Percentiles rank a stretch among this genome's conserved stretches.
Conservation (phyloP, 2,888 invertebrate species). For the Lacanobia oleracea region DNA sequence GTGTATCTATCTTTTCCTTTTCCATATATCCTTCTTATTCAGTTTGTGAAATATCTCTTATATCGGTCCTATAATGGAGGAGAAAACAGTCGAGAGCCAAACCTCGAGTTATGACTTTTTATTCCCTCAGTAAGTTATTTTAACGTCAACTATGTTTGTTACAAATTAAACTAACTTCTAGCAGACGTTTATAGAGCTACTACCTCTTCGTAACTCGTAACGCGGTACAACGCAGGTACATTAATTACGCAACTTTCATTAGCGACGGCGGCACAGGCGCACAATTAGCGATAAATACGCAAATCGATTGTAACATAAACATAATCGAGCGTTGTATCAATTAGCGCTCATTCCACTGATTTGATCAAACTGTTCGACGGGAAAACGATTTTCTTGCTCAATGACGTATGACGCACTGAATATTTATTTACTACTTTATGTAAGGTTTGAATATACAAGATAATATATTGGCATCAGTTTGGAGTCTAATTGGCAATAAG, state of each 20-base stretch:
- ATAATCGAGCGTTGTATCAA: conserved; percentile 51
- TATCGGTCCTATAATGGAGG: too few relatives aligned
- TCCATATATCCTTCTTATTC: too few relatives aligned
- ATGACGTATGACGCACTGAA: conserved; percentile 17
- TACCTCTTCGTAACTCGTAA: background rate
- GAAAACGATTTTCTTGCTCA: conserved; percentile 36
- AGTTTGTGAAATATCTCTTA: too few relatives aligned
- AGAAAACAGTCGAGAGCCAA: too few relatives aligned
- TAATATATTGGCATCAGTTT: conserved; percentile 1
- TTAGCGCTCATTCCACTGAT: conserved; percentile 37
- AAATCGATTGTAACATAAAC: conserved; percentile 49
- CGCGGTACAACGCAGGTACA: conserved; percentile 14
- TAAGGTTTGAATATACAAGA: background rate
- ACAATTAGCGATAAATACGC: conserved; percentile 46
- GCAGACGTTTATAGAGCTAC: conserved; percentile 2
- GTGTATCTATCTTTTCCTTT: too few relatives aligned
- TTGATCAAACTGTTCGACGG: conserved; percentile 13
- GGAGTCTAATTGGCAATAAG: conserved; percentile 7
- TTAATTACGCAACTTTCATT: conserved; percentile 51
- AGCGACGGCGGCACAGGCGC: conserved; percentile 25
- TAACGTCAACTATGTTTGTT: background rate
- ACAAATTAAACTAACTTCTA: conserved; percentile 5
- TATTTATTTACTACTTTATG: conserved; percentile 11
- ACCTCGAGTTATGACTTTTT: too few relatives aligned
- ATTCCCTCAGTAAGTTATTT: background rate